Evolutionary conservation across 2,113 vertebrate species (phyloP).

Genomic region (Scomber scombrus): DNA sequence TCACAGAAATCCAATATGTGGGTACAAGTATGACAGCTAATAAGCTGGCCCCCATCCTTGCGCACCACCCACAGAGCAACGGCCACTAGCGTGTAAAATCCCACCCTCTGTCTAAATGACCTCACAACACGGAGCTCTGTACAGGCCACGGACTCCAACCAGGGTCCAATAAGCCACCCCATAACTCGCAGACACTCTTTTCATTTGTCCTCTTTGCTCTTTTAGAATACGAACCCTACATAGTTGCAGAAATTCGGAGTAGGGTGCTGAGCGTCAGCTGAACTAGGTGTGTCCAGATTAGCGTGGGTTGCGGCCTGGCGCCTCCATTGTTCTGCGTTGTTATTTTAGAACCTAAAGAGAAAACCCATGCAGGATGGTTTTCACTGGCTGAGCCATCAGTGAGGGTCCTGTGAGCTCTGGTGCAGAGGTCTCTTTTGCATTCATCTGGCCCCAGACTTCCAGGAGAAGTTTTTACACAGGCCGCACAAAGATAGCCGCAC

Average conservation of each 20-base stretch:
- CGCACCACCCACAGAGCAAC: slow-evolving; percentile 74
- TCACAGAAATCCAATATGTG: slow-evolving; percentile 77
- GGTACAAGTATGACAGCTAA: slow-evolving; percentile 79
- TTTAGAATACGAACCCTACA: slow-evolving; percentile 29
- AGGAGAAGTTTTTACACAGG: slow-evolving; percentile 51
- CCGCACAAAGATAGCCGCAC: slow-evolving; percentile 55
- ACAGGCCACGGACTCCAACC: slow-evolving; percentile 49
- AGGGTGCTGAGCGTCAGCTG: slow-evolving; percentile 34
- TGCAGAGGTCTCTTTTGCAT: slow-evolving; percentile 56
- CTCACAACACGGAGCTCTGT: slow-evolving; percentile 58
- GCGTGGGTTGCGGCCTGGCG: slow-evolving; percentile 64
- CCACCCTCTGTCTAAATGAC: slow-evolving; percentile 61
- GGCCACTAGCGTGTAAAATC: slow-evolving; percentile 56
- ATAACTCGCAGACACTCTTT: slow-evolving; percentile 54
- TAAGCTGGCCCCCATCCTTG: slow-evolving; percentile 65
- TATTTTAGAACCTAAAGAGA: slow-evolving; percentile 70
- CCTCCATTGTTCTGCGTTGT: slow-evolving; percentile 74
- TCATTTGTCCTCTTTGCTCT: slow-evolving; percentile 38
- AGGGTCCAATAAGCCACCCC: slow-evolving; percentile 61
- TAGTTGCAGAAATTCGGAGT: slow-evolving; percentile 38
- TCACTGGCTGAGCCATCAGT: slow-evolving; percentile 54
- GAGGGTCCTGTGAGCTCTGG: slow-evolving; percentile 51
- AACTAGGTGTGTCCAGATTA: slow-evolving; percentile 71
- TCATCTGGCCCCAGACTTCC: slow-evolving; percentile 51
- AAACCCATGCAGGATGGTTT: slow-evolving; percentile 60